A percentile compares a stretch with the other conserved stretches of the same genome.
phyloP scores from a whole-genome alignment of 2,113 vertebrate genomes.

The Pachycephala philippinensis region DNA sequence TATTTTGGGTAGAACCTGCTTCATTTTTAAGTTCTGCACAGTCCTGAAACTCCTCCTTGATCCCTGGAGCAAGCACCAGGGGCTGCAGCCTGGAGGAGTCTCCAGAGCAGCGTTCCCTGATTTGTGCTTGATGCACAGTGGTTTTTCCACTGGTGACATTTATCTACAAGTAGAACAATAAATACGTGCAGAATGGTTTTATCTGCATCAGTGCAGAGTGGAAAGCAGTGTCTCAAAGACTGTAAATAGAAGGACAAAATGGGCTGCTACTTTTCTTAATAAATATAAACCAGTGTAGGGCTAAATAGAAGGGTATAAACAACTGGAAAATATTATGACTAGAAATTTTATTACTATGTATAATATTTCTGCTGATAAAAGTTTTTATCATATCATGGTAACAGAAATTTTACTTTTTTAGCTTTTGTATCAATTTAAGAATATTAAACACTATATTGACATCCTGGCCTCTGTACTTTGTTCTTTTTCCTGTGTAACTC shows the following conservation, averaged over 20 bases:
- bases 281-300: background rate
- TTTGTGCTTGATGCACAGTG: background rate
- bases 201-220: background rate
- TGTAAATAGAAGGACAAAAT: background rate
- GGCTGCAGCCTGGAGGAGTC: background rate
- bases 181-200: background rate
- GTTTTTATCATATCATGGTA: background rate
- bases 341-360: background rate
- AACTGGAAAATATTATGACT: background rate
- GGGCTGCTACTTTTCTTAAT: background rate
- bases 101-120: background rate
- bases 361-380: background rate
- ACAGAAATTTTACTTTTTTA: background rate
- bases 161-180: background rate
- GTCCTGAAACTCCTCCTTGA: background rate
- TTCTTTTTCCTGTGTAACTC: background rate
- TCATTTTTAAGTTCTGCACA: background rate
- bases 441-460: slow-evolving; percentile 44
- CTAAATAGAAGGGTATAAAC: background rate
- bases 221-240: background rate
- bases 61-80: fast-evolving
- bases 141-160: background rate
- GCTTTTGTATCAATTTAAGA: background rate
- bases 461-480: background rate
- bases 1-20: background rate